Evolutionary conservation across 2,797 vertebrate genomes (phyloP), one percentile per base, ranked within the genome.

Genomic region (Pempheris klunzingeri): DNA sequence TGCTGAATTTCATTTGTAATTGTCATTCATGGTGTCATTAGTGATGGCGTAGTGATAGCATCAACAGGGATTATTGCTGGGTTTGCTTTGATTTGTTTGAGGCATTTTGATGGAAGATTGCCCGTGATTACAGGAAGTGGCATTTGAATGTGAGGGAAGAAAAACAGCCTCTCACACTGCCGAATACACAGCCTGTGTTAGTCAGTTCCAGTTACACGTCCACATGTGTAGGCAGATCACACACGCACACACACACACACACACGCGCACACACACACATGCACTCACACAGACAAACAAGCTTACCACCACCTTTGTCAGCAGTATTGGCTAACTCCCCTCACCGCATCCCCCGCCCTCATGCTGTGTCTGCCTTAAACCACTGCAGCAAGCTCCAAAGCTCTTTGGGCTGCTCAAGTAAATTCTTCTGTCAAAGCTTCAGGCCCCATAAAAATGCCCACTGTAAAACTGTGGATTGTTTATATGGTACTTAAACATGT

Each of bases 321-420:
- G 93, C 90, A 90, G 83, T 91, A 91, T 89, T 80, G 88, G 86
- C 87, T 78, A 75, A 79, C 82, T 84, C 87, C 62, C 70, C 61
- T 76, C 71, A 39, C 77, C 7, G 39, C 78, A 80, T 59, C 70
- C 71, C 67, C 82, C 61, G 13, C 80, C 76, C 67, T 65, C 67
- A 71, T 81, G 77, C 83, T 81, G 77, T 89, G 78, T 88, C 81
- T 87, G 86, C 77, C 83, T 85, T 78, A 69, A 84, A 83, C 82
- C 78, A 83, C 73, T 88, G 82, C 86, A 89, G 82, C 79, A 84
- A 66, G 76, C 73, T 87, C 69, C 72, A 78, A 65, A 90, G 81
- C 80, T 80, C 69, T 86, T 84, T 78, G 65, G 74, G 81, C 60
- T 62, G 77, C 77, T 83, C 79, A 68, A 81, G 72, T 87, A 80